Conservation (phyloP, 2,797 vertebrate genomes). For the Aphelocoma californica region DNA sequence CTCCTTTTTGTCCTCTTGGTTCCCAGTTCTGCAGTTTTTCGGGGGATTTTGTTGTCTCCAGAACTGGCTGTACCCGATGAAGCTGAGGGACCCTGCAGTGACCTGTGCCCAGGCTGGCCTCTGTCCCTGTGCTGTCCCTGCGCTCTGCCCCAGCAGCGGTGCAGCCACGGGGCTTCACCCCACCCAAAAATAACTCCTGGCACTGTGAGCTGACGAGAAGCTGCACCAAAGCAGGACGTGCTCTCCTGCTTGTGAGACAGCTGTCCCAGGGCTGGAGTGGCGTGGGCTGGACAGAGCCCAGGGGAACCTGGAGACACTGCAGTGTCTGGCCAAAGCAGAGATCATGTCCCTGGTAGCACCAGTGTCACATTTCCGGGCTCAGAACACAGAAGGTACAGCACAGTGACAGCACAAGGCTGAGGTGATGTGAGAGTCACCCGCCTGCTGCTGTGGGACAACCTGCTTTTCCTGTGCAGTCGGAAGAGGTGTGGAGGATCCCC, state of each 20-base stretch:
- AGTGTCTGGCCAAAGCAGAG: not conserved
- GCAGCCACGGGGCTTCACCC: too few relatives aligned
- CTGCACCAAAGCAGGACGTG: too few relatives aligned
- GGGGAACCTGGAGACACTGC: not conserved
- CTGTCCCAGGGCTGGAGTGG: too few relatives aligned
- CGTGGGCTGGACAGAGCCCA: too few relatives aligned
- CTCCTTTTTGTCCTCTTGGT: not conserved
- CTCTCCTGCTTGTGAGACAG: too few relatives aligned
- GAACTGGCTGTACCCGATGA: rapidly evolving
- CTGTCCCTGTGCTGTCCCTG: too few relatives aligned
- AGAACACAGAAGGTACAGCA: too few relatives aligned
- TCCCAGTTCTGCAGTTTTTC: not conserved
- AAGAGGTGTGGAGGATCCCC: not conserved
- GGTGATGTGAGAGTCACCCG: not conserved
- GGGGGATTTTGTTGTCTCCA: not conserved
- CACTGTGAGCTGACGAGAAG: too few relatives aligned
- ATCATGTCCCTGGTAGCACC: not conserved
- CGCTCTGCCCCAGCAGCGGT: too few relatives aligned
- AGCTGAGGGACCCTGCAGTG: rapidly evolving
- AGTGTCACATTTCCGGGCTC: not conserved
- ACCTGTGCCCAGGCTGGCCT: not conserved
- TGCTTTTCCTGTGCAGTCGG: not conserved
- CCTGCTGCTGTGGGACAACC: not conserved
- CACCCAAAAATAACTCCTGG: too few relatives aligned
- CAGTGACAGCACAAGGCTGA: too few relatives aligned